phyloP scores from a whole-genome alignment of 2,888 invertebrate species.

The Aleiodes testaceus region DNA sequence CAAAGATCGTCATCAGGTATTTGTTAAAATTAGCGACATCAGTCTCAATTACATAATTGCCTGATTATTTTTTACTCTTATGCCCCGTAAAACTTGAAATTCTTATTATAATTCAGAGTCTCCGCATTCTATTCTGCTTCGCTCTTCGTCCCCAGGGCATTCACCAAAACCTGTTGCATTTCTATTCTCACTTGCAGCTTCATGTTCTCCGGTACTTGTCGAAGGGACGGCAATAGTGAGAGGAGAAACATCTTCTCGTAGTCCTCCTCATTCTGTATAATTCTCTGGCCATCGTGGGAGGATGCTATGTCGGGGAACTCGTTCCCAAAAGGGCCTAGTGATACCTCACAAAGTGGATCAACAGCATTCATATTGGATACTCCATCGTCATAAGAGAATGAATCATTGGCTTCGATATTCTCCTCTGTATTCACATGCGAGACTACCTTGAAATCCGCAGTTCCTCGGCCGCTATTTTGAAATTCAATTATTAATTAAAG shows the following conservation, averaged over 20 bases:
- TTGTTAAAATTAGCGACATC: too few relatives aligned
- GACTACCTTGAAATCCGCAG: neutral
- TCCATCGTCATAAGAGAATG: neutral
- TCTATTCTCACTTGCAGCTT: conserved; percentile 69
- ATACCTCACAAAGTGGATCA: conserved; percentile 62
- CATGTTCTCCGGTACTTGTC: conserved; percentile 66
- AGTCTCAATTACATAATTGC: too few relatives aligned
- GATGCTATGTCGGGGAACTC: conserved; percentile 64
- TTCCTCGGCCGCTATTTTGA: neutral
- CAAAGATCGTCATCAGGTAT: too few relatives aligned
- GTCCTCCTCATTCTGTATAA: conserved; percentile 63
- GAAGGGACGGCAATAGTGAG: conserved; percentile 65
- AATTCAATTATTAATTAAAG: neutral
- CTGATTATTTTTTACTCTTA: too few relatives aligned
- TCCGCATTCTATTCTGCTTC: neutral
- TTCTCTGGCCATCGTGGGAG: conserved; percentile 59
- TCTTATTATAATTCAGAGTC: neutral
- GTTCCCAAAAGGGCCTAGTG: conserved; percentile 62
- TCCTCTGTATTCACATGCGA: neutral
- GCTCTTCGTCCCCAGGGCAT: conserved; percentile 45
- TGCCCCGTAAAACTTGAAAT: too few relatives aligned
- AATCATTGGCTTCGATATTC: neutral
- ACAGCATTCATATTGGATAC: neutral
- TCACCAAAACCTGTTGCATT: conserved; percentile 65
- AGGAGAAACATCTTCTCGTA: conserved; percentile 70